Base-by-base conservation (phyloP, 35 echinoderm and acorn worm genomes). In the Heliocidaris tuberculata region DNA sequence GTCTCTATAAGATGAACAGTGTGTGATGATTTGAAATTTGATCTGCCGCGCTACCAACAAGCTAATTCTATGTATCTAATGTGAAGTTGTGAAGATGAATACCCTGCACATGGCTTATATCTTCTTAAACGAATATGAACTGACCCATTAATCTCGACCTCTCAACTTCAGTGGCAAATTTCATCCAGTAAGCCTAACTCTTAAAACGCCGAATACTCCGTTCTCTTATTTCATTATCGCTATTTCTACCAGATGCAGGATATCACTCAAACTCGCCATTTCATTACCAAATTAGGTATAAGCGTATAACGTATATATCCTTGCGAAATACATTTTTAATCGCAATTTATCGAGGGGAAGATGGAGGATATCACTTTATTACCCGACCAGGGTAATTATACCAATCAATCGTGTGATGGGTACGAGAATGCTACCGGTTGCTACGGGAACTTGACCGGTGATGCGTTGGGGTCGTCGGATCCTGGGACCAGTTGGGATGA, bases 401-500 rank as follows among this genome's bases (percentile, higher is more conserved):
- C 91, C 5, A 93, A 93, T 48, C 29, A 48, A 48, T 52, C 91
- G 6, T 93, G 91, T 59, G 47, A 93, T 93, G 91, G 91, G 8
- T 93, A 52, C 27, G 47, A 93, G 91, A 93, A 93, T 59, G 91
- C 31, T 30, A 93, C 91, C 31, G 92, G 85, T 24, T 88, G 59
- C 31, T 94, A 65, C 21, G n/a, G 87, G 50, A 95, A 95, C 59
- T 31, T 31, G 48, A 95, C 94, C 8, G 13, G n/a, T 30, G 48
- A 52, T 31, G 32, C 42, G 17, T 31, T 19, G 71, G 17, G n/a
- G n/a, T n/a, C 7, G 92, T 88, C 32, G 31, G n/a, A 50, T 54
- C 61, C 85, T 7, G 49, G 31, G 30, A 96, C 93, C 32, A 96
- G 92, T n/a, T 97, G 98, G 96, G 98, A 99, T 87, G 98, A 99